A percentile compares a stretch with the other conserved stretches of the same genome.
Evolutionary conservation across 2,797 vertebrate species (phyloP).

Genomic region (Gobio occitaniae): DNA sequence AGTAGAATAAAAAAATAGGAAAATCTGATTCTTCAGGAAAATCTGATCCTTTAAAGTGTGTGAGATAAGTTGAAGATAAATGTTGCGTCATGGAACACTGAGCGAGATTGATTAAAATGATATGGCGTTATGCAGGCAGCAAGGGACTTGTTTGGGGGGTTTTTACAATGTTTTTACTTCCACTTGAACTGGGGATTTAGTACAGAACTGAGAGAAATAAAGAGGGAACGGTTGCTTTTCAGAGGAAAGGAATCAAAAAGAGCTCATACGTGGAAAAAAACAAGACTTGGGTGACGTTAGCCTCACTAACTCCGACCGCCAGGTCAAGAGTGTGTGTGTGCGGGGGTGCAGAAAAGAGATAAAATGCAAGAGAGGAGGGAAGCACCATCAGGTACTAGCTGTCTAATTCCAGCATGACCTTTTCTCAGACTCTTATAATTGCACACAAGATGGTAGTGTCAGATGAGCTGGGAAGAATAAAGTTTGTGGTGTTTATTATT

Average conservation of each 20-base stretch:
- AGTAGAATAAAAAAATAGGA: constrained; percentile 4
- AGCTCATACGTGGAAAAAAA: constrained; percentile 14
- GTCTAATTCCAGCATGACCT: constrained; percentile 59
- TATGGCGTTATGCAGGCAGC: background rate
- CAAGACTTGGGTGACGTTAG: constrained; percentile 24
- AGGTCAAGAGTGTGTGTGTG: constrained; percentile 13
- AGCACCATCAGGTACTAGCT: constrained; percentile 59
- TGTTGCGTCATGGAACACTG: constrained; percentile 1
- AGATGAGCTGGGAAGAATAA: constrained; percentile 32
- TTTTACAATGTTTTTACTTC: constrained; percentile 15
- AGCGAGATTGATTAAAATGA: background rate
- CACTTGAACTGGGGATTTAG: constrained; percentile 24
- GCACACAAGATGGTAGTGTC: constrained; percentile 14
- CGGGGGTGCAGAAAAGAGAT: background rate
- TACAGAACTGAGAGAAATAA: constrained; percentile 38
- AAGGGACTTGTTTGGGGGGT: constrained; percentile 27
- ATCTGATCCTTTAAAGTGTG: constrained; percentile 15
- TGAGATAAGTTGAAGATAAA: constrained; percentile 15
- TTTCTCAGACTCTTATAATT: constrained; percentile 17
- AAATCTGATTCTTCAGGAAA: constrained; percentile 16
- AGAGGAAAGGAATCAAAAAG: background rate
- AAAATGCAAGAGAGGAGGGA: constrained; percentile 18
- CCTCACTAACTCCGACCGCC: constrained; percentile 15
- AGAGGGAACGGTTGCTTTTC: constrained; percentile 23
- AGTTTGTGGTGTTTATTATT: background rate